phyloP scores from a whole-genome alignment of 2,888 invertebrate species.

The Idaea straminata region DNA sequence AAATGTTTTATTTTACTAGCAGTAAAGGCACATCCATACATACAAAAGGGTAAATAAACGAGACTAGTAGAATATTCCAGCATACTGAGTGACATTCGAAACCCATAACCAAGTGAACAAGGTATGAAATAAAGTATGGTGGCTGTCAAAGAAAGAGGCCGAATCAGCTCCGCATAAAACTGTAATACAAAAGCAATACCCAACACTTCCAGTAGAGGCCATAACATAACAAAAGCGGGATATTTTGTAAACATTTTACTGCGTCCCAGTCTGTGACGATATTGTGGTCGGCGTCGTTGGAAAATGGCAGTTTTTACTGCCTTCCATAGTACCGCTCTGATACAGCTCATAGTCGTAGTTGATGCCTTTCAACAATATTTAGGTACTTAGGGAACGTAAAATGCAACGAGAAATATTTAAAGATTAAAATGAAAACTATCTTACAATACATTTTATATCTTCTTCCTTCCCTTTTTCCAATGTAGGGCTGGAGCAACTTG shows the following conservation, averaged over 20 bases:
- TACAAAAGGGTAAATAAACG: constrained; percentile 3
- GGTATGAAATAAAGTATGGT: constrained; percentile 4
- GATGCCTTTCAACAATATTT: constrained; percentile 13
- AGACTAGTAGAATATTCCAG: background rate
- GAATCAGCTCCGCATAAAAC: constrained; percentile 52
- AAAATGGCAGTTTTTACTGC: constrained; percentile 74
- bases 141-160: constrained; percentile 33
- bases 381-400: constrained; percentile 4
- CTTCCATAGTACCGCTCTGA: constrained; percentile 56
- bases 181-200: constrained; percentile 68
- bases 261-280: constrained; percentile 72
- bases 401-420: background rate
- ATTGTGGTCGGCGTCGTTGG: constrained; percentile 70
- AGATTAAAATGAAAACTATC: background rate
- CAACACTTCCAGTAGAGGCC: constrained; percentile 52
- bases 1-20: background rate
- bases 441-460: background rate
- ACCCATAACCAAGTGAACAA: constrained; percentile 2
- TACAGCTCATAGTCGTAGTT: constrained; percentile 45
- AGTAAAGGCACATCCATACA: constrained; percentile 8
- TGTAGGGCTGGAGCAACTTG: too few relatives aligned
- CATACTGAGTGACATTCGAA: background rate
- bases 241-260: constrained; percentile 78
- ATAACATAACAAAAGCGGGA: constrained; percentile 66
- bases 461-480: background rate